Evolutionary conservation across 2,888 invertebrate species (phyloP).

Genomic region (Calliopum simillimum): DNA sequence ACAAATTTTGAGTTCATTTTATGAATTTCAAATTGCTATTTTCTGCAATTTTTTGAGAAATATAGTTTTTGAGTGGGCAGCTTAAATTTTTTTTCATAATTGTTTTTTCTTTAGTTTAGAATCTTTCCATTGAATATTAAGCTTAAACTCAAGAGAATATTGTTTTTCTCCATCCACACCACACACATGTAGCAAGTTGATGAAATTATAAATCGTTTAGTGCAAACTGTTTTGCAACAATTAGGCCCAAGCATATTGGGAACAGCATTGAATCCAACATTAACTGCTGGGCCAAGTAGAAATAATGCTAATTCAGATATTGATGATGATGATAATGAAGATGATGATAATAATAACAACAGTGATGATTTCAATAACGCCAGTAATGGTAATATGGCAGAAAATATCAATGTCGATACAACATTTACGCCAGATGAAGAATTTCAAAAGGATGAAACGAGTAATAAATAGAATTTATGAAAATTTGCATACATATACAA

Average conservation of each 20-base stretch:
- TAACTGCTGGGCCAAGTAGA: constrained; percentile 30
- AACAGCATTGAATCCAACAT: constrained; percentile 56
- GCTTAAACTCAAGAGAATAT: not conserved
- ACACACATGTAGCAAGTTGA: constrained; percentile 62
- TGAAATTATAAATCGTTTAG: constrained; percentile 61
- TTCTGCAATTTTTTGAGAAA: too few relatives aligned
- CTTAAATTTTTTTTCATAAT: too few relatives aligned
- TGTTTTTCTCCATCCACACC: constrained; percentile 25
- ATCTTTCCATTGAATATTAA: too few relatives aligned
- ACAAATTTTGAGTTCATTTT: too few relatives aligned
- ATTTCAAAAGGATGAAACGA: constrained; percentile 42
- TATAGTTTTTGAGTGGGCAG: too few relatives aligned
- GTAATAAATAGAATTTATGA: not conserved
- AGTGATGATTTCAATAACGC: not conserved
- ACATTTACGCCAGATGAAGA: constrained; percentile 56
- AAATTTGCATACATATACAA: constrained; percentile 18
- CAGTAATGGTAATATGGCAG: not conserved
- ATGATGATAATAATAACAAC: constrained; percentile 1
- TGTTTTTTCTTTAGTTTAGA: too few relatives aligned
- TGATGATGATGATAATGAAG: constrained; percentile 30
- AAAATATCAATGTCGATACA: constrained; percentile 31
- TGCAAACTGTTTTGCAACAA: constrained; percentile 56
- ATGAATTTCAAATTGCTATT: too few relatives aligned
- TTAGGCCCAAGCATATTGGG: constrained; percentile 58
- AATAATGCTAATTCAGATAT: constrained; percentile 29